Conservation (phyloP, 2,888 invertebrate species). For the Pocota personata region DNA sequence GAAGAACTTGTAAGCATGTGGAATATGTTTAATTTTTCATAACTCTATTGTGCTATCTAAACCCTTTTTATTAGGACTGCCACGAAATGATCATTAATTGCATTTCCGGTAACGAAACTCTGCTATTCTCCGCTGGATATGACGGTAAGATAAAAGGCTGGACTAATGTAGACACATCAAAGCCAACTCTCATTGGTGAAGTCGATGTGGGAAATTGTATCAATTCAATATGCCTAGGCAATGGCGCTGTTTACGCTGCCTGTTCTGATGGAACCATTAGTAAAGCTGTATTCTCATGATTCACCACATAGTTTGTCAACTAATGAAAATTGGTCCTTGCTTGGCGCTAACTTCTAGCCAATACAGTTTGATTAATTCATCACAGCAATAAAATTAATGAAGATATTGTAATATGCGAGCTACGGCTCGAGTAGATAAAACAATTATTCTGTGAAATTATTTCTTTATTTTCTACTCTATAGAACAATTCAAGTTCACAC, state of each 20-base stretch:
- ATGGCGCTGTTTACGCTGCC: constrained; percentile 78
- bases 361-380: too few relatives aligned
- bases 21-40: neutral
- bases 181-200: constrained; percentile 78
- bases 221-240: constrained; percentile 79
- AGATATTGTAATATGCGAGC: too few relatives aligned
- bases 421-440: too few relatives aligned
- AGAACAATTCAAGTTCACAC: too few relatives aligned
- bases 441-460: too few relatives aligned
- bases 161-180: constrained; percentile 77
- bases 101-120: constrained; percentile 78
- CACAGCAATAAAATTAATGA: too few relatives aligned
- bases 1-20: constrained; percentile 69
- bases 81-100: constrained; percentile 82
- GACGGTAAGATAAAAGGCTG: constrained; percentile 82
- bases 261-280: constrained; percentile 79
- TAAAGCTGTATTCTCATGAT: constrained; percentile 78
- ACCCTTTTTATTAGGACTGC: constrained; percentile 78
- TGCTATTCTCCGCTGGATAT: constrained; percentile 81
- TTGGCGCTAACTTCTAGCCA: too few relatives aligned
- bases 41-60: neutral
- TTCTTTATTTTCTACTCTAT: too few relatives aligned
- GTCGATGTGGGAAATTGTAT: constrained; percentile 80
- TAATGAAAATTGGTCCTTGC: neutral
- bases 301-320: neutral